Percentiles rank a stretch among this genome's conserved stretches.
Conservation (phyloP, 2,888 invertebrate species). For the Arctia plantaginis region DNA sequence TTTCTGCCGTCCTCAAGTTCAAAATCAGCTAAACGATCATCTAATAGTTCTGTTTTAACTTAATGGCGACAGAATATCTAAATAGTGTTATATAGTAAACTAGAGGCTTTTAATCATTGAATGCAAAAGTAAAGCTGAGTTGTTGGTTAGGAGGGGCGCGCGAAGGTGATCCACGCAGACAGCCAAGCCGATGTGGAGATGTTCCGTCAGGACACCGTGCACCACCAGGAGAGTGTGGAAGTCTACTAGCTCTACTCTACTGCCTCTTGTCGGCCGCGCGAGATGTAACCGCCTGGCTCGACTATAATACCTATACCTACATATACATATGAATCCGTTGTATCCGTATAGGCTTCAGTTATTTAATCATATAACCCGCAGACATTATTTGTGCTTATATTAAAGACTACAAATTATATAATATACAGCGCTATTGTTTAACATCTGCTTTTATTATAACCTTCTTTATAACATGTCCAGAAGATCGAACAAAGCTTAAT, state of each 20-base stretch:
- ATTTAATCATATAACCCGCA: slow-evolving; percentile 7
- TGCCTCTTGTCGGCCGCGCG: background rate
- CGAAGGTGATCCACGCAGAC: slow-evolving; percentile 88
- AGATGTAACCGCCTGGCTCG: background rate
- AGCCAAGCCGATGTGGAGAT: slow-evolving; percentile 91
- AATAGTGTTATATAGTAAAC: background rate
- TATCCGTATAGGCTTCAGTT: background rate
- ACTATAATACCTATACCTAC: background rate
- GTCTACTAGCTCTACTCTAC: slow-evolving; percentile 67
- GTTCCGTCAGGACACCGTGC: slow-evolving; percentile 90
- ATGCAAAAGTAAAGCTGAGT: background rate
- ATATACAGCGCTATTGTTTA: background rate
- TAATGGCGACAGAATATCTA: background rate
- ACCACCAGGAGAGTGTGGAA: slow-evolving; percentile 84
- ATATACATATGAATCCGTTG: background rate
- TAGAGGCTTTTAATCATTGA: background rate
- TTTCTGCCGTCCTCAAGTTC: background rate
- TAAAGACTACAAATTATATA: background rate
- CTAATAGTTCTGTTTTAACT: background rate
- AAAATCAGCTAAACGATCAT: background rate
- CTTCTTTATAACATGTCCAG: background rate
- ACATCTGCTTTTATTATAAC: background rate
- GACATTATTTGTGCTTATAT: slow-evolving; percentile 5
- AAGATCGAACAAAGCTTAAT: background rate
- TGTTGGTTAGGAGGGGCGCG: slow-evolving; percentile 73